phyloP scores from a whole-genome alignment of 2,113 vertebrate genomes.

The Acrocephalus kingi region DNA sequence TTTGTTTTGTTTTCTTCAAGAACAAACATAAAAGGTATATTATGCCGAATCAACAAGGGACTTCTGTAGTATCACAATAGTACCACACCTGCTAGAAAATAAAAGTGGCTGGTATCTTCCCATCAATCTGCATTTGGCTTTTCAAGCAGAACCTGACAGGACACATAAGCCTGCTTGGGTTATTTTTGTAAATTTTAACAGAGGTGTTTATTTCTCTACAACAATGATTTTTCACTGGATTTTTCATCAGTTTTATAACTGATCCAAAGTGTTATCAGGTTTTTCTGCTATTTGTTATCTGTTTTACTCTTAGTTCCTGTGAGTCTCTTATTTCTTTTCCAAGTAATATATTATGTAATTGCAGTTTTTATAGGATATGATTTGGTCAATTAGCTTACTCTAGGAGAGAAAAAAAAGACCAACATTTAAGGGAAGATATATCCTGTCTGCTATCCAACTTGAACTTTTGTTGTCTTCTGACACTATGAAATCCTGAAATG shows the following conservation, averaged over 20 bases:
- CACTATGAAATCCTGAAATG: neutral
- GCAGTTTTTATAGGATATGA: neutral
- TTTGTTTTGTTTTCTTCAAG: neutral
- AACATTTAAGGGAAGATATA: neutral
- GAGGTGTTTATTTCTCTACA: neutral
- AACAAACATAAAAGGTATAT: neutral
- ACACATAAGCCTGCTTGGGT: neutral
- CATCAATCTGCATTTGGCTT: slow-evolving; percentile 14
- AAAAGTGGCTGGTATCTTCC: neutral
- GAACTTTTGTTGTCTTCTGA: neutral
- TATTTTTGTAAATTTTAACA: neutral
- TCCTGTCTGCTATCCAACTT: neutral
- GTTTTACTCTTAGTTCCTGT: neutral
- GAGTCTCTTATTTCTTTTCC: neutral
- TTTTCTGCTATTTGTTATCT: neutral
- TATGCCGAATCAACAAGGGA: neutral
- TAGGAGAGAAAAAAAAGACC: neutral
- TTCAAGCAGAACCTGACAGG: neutral
- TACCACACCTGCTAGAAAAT: neutral
- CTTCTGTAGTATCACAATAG: neutral
- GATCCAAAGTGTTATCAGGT: neutral
- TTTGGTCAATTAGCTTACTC: neutral
- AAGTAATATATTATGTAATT: neutral
- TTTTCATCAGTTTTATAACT: neutral
- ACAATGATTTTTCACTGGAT: neutral